Evolutionary conservation across 2,113 vertebrate genomes (phyloP), one percentile per base, ranked within the genome.

Genomic region (Rhinoderma darwinii): DNA sequence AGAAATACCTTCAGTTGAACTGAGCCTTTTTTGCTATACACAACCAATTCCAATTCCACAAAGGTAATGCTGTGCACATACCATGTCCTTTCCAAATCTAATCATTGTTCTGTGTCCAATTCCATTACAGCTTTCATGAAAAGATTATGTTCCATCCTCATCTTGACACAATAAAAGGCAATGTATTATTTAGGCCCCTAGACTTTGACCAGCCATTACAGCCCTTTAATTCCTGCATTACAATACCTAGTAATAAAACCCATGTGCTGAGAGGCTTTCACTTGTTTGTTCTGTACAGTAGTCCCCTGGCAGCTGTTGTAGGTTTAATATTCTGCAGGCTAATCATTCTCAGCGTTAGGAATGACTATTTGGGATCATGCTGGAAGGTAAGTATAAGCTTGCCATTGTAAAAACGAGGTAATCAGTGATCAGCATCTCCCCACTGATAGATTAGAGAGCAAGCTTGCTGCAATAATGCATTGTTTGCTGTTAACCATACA

Each of bases 281-380:
- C 47, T 86, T 86, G 85, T 86, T 81, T 86, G 85, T 73, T 86
- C 77, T 81, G 63, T 86, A 37, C 77, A 81, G 63, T 86, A 82
- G 63, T 73, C 85, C 66, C 77, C 27, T 86, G 77, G 77, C 85
- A 73, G 85, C 85, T 86, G 77, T 86, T 81, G 66, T 81, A 74
- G 77, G 77, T 86, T 81, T 86, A 86, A 86, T 86, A 73, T 86
- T 86, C 66, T 81, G 85, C 66, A 86, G 66, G 17, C 47, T 86
- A 86, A 86, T 86, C 85, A 81, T 86, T 86, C 66, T 86, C 37
- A 12, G 50, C 37, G 59, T 70, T 79, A 50, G n/a, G 43, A 78
- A 78, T 86, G 18, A 37, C 63, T 81, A 72, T 30, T 32, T 73
- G 47, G 77, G 63, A 59, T 50, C 30, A 41, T 12, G 85, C 50